Base-by-base conservation (phyloP, 2,888 invertebrate genomes). In the Pristionchus mayeri region DNA sequence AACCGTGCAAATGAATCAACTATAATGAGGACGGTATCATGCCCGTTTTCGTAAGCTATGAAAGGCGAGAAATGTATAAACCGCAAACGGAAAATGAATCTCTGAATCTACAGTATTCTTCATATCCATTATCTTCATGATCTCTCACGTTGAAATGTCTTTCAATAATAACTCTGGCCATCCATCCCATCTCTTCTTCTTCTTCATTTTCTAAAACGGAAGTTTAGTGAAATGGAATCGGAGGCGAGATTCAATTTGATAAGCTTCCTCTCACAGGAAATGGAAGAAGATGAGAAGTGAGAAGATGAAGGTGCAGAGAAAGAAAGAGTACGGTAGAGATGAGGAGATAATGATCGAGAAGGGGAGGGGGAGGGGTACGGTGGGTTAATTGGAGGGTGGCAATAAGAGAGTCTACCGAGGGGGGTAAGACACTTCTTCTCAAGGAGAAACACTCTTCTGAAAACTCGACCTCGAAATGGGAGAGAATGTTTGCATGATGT, bases 241-340 rank as follows among this genome's bases (percentile, higher is more conserved):
- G 63, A 63, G 27, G 52, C 24, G 50, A 79, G 75, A 75, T 75
- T 75, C 75, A 75, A 75, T 75, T 75, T 75, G 75, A 75, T 75
- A 75, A 75, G 44, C 44, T 75, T 75, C 75, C 75, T 40, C n/a
- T 75, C 40, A 75, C n/a, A 75, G 75, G 75, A 75, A 75, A 75
- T 75, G 75, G 75, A 75, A 75, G 75, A 75, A 75, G 40, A 75
- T 40, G 44, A 11, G 24, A 67, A 34, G 24, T 40, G n/a, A 37
- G 40, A 16, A 75, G 21, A n/a, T 40, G 30, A n/a, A n/a, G n/a
- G n/a, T n/a, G n/a, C n/a, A n/a, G n/a, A n/a, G n/a, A n/a, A n/a
- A n/a, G 40, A 24, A 75, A 16, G 75, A 75, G 18, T 75, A 75
- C 75, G 75, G 75, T 75, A 75, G 75, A n/a, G 44, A 37, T 67